A percentile compares a stretch with the other conserved stretches of the same genome.
Evolutionary conservation across 1,140 invertebrate genomes (phyloP).

Genomic region (Cotesia typhae): DNA sequence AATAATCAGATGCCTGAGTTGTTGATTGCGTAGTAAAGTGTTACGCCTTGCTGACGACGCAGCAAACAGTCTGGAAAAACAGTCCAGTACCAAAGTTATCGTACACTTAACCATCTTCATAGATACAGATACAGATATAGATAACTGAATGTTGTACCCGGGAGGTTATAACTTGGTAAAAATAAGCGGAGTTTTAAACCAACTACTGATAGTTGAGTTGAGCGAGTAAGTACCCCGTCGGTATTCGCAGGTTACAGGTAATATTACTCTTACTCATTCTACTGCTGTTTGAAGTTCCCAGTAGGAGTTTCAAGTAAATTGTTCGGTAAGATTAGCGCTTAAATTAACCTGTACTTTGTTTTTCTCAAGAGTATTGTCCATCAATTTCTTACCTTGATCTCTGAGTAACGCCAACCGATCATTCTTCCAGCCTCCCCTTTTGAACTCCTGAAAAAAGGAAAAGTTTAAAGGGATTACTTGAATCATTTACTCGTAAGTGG

Average conservation of each 20-base stretch:
- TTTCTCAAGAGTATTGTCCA: no score
- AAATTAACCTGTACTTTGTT: constrained; percentile 45
- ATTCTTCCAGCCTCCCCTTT: no score
- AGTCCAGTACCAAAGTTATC: no score
- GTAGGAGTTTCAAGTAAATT: constrained; percentile 41
- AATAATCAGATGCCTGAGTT: constrained; percentile 2
- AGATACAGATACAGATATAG: neutral
- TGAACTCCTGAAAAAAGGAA: neutral
- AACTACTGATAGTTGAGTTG: neutral
- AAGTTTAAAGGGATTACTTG: constrained; percentile 52
- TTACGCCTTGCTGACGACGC: constrained; percentile 34
- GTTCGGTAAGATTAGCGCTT: constrained; percentile 49
- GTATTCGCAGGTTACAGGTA: no score
- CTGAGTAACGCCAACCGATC: no score
- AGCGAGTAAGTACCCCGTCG: no score
- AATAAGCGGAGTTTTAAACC: constrained; percentile 12
- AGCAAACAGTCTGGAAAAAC: constrained; percentile 35
- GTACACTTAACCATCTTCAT: constrained; percentile 16
- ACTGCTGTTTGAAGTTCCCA: constrained; percentile 25
- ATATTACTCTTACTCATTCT: no score
- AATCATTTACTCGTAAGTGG: constrained; percentile 49
- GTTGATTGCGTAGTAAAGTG: constrained; percentile 27
- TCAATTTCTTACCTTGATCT: no score
- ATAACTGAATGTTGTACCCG: neutral
- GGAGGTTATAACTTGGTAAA: no score